Evolutionary conservation across 2,888 invertebrate genomes (phyloP).

Genomic region (Sthenelais limicola): DNA sequence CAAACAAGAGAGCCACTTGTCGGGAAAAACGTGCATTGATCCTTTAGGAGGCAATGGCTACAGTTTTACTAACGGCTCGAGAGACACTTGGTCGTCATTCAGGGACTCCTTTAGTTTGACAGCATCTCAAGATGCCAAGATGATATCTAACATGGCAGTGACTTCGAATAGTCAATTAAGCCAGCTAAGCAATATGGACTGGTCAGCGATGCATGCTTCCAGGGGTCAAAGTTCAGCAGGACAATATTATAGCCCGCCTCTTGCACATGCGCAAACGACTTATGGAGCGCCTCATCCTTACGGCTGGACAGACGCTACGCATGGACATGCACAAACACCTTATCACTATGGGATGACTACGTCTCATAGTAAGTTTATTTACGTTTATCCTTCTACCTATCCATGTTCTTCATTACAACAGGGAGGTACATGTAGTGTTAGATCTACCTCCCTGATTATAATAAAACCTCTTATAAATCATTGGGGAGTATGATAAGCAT

Average conservation of each 20-base stretch:
- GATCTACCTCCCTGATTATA: too few species aligned
- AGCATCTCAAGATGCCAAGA: conserved; percentile 10
- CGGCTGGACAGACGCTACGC: conserved; percentile 22
- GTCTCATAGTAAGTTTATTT: conserved; percentile 12
- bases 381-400: not conserved
- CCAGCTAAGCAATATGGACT: conserved; percentile 18
- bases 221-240: conserved; percentile 1
- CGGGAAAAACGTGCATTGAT: conserved; percentile 22
- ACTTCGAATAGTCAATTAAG: not conserved
- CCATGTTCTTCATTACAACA: not conserved
- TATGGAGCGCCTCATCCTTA: conserved; percentile 5
- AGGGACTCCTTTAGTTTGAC: conserved; percentile 18
- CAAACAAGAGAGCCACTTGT: conserved; percentile 35
- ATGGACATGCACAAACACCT: conserved; percentile 20
- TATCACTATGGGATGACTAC: conserved; percentile 22
- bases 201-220: conserved; percentile 12
- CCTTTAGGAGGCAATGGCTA: conserved; percentile 15
- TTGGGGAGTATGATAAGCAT: too few species aligned
- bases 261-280: conserved; percentile 10
- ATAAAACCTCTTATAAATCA: too few species aligned
- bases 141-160: conserved; percentile 17
- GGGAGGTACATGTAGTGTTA: too few species aligned
- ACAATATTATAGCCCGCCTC: conserved; percentile 15
- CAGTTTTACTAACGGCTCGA: conserved; percentile 6
- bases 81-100: conserved; percentile 21